phyloP scores from a whole-genome alignment of 1,140 invertebrate genomes.

The Drosophila bocqueti region DNA sequence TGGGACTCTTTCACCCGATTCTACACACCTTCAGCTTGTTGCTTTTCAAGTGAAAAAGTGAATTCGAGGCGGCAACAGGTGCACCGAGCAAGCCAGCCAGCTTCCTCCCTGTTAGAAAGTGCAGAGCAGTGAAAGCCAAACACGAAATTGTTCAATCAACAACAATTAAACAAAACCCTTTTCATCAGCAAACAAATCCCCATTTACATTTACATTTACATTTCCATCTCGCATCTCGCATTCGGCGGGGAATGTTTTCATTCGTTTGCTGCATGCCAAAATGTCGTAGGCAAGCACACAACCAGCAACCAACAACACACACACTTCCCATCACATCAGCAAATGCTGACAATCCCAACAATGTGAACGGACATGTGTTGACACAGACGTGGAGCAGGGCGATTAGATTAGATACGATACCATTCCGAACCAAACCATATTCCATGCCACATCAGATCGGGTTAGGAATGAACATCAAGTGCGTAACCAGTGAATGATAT shows the following conservation, averaged over 20 bases:
- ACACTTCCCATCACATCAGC: conserved; percentile 1
- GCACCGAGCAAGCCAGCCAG: conserved; percentile 17
- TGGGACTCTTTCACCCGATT: too few species aligned
- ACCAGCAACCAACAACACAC: neutral
- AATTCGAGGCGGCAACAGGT: conserved; percentile 52
- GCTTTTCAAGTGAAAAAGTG: neutral
- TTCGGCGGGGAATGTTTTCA: conserved; percentile 35
- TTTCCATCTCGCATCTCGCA: conserved; percentile 31
- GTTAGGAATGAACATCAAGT: conserved; percentile 5
- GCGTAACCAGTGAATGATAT: neutral
- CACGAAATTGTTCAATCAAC: conserved; percentile 59
- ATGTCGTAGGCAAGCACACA: conserved; percentile 17
- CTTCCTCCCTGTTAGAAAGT: conserved; percentile 63
- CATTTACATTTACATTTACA: conserved; percentile 45
- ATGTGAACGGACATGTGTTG: conserved; percentile 53
- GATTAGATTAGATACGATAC: conserved; percentile 55
- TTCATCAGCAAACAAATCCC: conserved; percentile 47
- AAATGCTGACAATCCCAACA: conserved; percentile 46
- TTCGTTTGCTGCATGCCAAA: conserved; percentile 40
- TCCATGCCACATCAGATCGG: conserved; percentile 17
- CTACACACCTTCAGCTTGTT: too few species aligned
- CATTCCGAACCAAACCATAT: neutral
- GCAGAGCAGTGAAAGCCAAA: conserved; percentile 78
- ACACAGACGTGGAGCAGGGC: conserved; percentile 22
- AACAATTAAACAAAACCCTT: conserved; percentile 79